Conservation (phyloP, 2,888 invertebrate genomes). For the Drosophila anceps region DNA sequence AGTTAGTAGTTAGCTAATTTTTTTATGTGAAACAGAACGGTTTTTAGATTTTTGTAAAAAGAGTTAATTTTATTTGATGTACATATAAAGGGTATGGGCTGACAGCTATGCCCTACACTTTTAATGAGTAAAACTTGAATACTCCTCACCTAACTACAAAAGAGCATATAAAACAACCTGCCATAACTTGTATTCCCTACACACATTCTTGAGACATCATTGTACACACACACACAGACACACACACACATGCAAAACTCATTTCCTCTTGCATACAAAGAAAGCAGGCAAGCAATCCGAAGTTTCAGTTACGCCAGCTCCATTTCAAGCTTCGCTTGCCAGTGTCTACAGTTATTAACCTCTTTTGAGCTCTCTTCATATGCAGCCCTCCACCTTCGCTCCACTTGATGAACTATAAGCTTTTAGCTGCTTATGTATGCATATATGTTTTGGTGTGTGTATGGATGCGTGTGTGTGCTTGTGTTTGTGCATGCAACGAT, state of each 20-base stretch:
- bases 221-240: not conserved
- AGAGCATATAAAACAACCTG: conserved; percentile 1
- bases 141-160: not conserved
- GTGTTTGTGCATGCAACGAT: conserved; percentile 31
- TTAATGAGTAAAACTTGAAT: not conserved
- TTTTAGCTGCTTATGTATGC: conserved; percentile 42
- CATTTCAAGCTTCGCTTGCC: conserved; percentile 31
- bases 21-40: too few species aligned
- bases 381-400: not conserved
- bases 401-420: conserved; percentile 54
- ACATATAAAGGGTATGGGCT: not conserved
- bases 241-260: not conserved
- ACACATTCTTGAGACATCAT: conserved; percentile 1
- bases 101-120: not conserved
- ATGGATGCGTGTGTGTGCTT: conserved; percentile 17
- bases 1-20: too few species aligned
- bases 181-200: conserved; percentile 1
- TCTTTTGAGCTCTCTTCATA: conserved; percentile 34
- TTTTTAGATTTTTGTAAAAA: too few species aligned
- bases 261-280: conserved; percentile 13
- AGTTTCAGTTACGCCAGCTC: conserved; percentile 29
- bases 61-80: too few species aligned
- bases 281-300: conserved; percentile 20
- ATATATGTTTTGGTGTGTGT: conserved; percentile 9
- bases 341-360: conserved; percentile 62